Percentiles rank a stretch among this genome's conserved stretches.
Conservation (phyloP, 2,797 vertebrate species). For the Intellagama lesueurii region DNA sequence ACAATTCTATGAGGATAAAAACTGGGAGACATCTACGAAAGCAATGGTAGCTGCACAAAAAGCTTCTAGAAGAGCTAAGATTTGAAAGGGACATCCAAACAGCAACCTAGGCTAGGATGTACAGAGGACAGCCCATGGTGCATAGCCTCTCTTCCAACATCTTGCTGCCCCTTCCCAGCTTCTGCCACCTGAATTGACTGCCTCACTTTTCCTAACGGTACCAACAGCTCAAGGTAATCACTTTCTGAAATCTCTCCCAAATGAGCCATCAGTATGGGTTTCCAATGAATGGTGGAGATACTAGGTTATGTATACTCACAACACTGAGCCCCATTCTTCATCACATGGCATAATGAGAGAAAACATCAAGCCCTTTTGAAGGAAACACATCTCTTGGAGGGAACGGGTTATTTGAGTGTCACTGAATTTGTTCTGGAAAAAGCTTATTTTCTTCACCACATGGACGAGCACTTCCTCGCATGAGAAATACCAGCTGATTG, state of each 20-base stretch:
- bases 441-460: constrained; percentile 26
- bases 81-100: too few species aligned
- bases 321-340: neutral
- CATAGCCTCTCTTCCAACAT: too few species aligned
- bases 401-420: constrained; percentile 37
- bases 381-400: constrained; percentile 42
- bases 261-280: neutral
- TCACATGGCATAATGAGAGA: constrained; percentile 33
- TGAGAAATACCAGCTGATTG: constrained; percentile 48
- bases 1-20: too few species aligned
- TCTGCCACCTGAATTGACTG: neutral
- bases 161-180: too few species aligned
- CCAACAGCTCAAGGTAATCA: neutral
- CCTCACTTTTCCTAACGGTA: neutral
- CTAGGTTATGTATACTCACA: neutral
- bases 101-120: neutral
- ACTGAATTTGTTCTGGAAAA: constrained; percentile 30
- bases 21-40: too few species aligned
- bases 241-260: neutral
- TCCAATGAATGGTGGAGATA: too few species aligned
- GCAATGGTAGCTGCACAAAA: too few species aligned
- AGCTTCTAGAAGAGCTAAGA: too few species aligned
- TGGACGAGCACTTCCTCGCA: constrained; percentile 41
- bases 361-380: constrained; percentile 21
- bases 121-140: neutral